Conservation (phyloP, 2,888 invertebrate genomes). For the Diaphora mendica region DNA sequence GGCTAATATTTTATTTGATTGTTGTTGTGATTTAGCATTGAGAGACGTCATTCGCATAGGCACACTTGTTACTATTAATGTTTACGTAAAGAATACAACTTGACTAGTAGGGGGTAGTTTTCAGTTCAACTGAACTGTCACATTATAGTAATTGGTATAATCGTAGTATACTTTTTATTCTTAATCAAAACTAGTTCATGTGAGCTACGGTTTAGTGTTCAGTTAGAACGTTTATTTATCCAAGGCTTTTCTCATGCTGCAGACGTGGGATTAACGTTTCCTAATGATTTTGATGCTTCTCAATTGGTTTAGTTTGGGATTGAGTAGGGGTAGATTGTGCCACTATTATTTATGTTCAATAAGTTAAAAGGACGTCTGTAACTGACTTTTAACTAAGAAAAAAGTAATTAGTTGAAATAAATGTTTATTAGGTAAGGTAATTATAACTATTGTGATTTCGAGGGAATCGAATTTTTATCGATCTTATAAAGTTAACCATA, state of each 20-base stretch:
- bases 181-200: constrained; percentile 3
- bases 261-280: constrained; percentile 60
- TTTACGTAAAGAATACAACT: not conserved
- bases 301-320: constrained; percentile 46
- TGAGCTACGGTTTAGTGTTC: constrained; percentile 23
- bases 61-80: too few relatives aligned
- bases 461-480: not conserved
- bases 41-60: too few relatives aligned
- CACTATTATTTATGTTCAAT: not conserved
- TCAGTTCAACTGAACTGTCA: not conserved
- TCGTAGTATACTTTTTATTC: not conserved
- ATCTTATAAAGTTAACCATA: not conserved
- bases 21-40: too few relatives aligned
- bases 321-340: constrained; percentile 9
- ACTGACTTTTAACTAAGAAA: not conserved
- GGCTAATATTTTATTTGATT: too few relatives aligned
- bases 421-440: not conserved
- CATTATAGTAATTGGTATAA: not conserved
- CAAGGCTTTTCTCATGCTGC: constrained; percentile 53
- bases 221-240: constrained; percentile 55
- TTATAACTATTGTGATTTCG: too few relatives aligned
- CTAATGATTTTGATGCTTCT: constrained; percentile 58
- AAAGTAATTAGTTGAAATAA: not conserved
- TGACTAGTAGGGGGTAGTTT: not conserved
- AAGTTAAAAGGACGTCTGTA: constrained; percentile 3